Evolutionary conservation across 2,113 vertebrate species (phyloP), one percentile per base, ranked within the genome.

Genomic region (Eolophus roseicapilla): DNA sequence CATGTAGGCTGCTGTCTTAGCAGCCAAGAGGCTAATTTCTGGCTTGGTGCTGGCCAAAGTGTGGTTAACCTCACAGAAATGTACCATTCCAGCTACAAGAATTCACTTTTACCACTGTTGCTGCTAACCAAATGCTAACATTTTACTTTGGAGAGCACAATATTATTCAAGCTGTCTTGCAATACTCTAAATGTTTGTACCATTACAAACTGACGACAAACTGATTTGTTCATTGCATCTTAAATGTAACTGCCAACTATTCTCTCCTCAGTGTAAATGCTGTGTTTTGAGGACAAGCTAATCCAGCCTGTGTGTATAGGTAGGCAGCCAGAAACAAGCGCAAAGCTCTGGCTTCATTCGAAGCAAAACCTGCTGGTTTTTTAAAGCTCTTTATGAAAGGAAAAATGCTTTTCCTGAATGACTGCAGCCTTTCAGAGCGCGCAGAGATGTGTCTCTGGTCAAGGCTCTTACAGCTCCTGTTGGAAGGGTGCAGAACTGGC

Each of bases 51-150:
- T 96, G 96, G 63, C 83, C 83, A 67, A 65, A 92, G 67, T 59
- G 91, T 89, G 96, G 96, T 97, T 96, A 96, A 94, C 95, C 96
- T 96, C 96, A 85, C 31, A 89, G 81, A 93, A 91, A 83, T 70
- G 57, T 76, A 85, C 69, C 81, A 76, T 95, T 96, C 86, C 83
- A 92, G 67, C 35, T 95, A 70, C n/a, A 92, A 92, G 77, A n/a
- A 69, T 67, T 80, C 9, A 0, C 62, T 93, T 94, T 92, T 94
- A 76, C 86, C 88, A n/a, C 88, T 88, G 73, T 76, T 90, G 92
- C 95, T 86, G 31, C 90, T 92, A 95, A 96, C 47, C 57, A 87
- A 96, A 94, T 13, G 23, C 77, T 97, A 97, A 90, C 93, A 86
- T 96, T 96, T 90, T 74, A 70, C 59, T 96, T 91, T 74, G 85